A percentile compares a stretch with the other conserved stretches of the same genome.
Conservation (phyloP, 2,113 vertebrate genomes). For the Nannospalax galili region DNA sequence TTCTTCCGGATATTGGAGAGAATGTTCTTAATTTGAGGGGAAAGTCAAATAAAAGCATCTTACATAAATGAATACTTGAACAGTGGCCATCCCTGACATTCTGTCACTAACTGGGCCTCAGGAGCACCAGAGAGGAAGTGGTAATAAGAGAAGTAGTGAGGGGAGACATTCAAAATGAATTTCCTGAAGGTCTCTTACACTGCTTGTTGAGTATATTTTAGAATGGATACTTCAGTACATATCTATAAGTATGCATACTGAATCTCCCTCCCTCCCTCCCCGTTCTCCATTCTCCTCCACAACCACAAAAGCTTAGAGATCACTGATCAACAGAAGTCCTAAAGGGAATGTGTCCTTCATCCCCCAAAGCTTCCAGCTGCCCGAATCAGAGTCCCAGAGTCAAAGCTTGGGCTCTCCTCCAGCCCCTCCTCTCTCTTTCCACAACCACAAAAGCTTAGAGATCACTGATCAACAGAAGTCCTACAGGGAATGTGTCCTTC, state of each 20-base stretch:
- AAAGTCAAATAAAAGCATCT: background rate
- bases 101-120: background rate
- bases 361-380: too few species aligned
- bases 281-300: background rate
- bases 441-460: background rate
- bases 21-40: background rate
- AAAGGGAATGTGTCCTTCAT: background rate
- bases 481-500: background rate
- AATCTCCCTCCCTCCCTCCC: too few species aligned
- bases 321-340: background rate
- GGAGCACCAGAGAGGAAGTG: rapidly evolving
- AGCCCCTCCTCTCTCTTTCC: background rate
- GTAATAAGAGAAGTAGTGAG: background rate
- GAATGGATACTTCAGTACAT: background rate
- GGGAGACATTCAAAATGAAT: background rate
- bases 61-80: rapidly evolving
- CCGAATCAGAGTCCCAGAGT: background rate
- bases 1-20: background rate
- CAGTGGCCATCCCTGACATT: too few species aligned
- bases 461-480: background rate
- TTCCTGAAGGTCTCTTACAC: background rate
- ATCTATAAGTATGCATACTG: background rate
- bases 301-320: background rate
- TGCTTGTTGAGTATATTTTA: background rate
- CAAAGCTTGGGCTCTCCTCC: background rate